Conservation (phyloP, 2,113 vertebrate species). For the Archocentrus centrarchus region DNA sequence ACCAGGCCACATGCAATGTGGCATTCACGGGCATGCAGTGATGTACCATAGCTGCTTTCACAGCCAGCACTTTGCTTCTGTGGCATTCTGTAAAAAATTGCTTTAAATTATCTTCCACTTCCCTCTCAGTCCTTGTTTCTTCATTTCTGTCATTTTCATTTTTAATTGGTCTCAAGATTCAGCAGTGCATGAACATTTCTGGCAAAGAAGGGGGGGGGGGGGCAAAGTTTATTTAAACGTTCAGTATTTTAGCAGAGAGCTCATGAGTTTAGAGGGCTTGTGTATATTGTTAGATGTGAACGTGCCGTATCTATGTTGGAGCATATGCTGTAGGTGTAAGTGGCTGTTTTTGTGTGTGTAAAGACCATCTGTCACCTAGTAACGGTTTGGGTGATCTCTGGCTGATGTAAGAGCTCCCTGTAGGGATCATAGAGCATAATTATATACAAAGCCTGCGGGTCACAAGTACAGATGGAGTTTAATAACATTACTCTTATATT, state of each 20-base stretch:
- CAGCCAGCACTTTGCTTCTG: constrained; percentile 21
- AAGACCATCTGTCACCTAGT: constrained; percentile 72
- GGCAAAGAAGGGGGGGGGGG: not conserved
- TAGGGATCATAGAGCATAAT: constrained; percentile 55
- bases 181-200: constrained; percentile 54
- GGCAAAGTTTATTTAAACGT: constrained; percentile 41
- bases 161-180: constrained; percentile 73
- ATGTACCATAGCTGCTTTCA: not conserved
- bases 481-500: constrained; percentile 19
- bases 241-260: constrained; percentile 33
- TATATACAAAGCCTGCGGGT: constrained; percentile 57
- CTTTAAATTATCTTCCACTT: constrained; percentile 34
- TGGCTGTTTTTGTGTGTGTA: constrained; percentile 9
- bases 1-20: constrained; percentile 1
- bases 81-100: constrained; percentile 19
- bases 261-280: constrained; percentile 18
- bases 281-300: constrained; percentile 43
- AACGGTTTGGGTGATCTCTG: constrained; percentile 66
- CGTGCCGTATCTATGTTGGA: constrained; percentile 45
- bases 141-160: constrained; percentile 54
- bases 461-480: constrained; percentile 58
- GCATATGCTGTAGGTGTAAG: constrained; percentile 72
- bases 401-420: constrained; percentile 56
- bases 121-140: constrained; percentile 14
- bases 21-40: constrained; percentile 8